phyloP scores from a whole-genome alignment of 2,113 vertebrate species.

The Mohoua ochrocephala region DNA sequence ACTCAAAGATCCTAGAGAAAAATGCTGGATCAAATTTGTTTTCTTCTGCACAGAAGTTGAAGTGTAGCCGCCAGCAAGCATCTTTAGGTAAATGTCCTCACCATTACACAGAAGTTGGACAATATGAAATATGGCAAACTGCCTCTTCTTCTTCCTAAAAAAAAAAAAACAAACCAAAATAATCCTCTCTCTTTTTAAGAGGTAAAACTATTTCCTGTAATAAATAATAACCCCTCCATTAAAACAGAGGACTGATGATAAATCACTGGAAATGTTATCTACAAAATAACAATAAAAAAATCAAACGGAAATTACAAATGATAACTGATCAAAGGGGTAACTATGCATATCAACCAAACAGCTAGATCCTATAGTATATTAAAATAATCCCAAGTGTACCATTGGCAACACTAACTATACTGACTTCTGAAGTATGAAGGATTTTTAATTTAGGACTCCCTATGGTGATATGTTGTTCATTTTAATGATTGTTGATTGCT shows the following conservation, averaged over 20 bases:
- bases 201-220: background rate
- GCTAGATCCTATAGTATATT: slow-evolving; percentile 2
- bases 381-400: slow-evolving; percentile 24
- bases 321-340: slow-evolving; percentile 30
- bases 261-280: background rate
- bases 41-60: background rate
- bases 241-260: background rate
- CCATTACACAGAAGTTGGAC: background rate
- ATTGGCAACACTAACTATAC: slow-evolving; percentile 3
- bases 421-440: slow-evolving; percentile 47
- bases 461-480: slow-evolving; percentile 24
- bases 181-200: background rate
- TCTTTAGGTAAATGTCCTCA: background rate
- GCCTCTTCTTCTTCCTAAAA: background rate
- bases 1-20: background rate
- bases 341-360: background rate
- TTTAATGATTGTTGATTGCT: slow-evolving; percentile 39
- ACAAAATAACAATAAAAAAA: background rate
- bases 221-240: background rate
- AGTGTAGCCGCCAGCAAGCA: background rate
- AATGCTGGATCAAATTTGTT: background rate
- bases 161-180: background rate
- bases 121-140: background rate
- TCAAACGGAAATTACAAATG: background rate
- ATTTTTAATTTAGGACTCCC: slow-evolving; percentile 56